phyloP scores from a whole-genome alignment of 2,113 vertebrate species.

The Orthonyx spaldingii region DNA sequence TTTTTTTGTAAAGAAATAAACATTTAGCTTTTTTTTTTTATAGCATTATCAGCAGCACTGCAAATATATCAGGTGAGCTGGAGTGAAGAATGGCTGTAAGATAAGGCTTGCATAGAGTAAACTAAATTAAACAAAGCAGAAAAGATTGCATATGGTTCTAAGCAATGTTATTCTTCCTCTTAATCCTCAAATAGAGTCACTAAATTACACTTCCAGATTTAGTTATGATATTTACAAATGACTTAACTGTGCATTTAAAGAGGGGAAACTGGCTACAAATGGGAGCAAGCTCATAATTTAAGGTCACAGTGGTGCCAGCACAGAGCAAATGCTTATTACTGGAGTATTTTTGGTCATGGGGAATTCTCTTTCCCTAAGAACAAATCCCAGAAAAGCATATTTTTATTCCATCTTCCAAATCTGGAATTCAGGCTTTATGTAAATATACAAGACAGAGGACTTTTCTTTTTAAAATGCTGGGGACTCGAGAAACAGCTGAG shows the following conservation, averaged over 20 bases:
- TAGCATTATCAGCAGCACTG: neutral
- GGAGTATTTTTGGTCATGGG: conserved; percentile 17
- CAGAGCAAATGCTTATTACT: conserved; percentile 26
- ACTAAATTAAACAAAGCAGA: conserved; percentile 25
- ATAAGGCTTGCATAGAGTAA: neutral
- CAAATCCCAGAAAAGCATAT: conserved; percentile 22
- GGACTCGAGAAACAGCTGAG: conserved; percentile 1
- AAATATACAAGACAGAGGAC: conserved; percentile 6
- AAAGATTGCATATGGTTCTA: conserved; percentile 1
- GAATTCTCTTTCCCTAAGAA: conserved; percentile 31
- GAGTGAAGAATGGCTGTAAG: conserved; percentile 19
- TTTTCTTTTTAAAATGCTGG: conserved; percentile 20
- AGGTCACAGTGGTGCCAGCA: neutral
- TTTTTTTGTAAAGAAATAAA: neutral
- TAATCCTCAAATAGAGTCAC: conserved; percentile 46
- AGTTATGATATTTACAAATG: conserved; percentile 55
- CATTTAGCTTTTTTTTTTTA: neutral
- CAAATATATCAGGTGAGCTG: neutral
- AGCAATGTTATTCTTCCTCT: conserved; percentile 13
- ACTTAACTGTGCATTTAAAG: conserved; percentile 28
- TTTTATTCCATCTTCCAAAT: conserved; percentile 48
- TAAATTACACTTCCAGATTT: conserved; percentile 53
- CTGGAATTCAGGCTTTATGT: neutral
- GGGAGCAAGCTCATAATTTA: conserved; percentile 35
- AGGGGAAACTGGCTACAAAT: conserved; percentile 12